Evolutionary conservation across 2,113 vertebrate species (phyloP).

Genomic region (Mus pahari): DNA sequence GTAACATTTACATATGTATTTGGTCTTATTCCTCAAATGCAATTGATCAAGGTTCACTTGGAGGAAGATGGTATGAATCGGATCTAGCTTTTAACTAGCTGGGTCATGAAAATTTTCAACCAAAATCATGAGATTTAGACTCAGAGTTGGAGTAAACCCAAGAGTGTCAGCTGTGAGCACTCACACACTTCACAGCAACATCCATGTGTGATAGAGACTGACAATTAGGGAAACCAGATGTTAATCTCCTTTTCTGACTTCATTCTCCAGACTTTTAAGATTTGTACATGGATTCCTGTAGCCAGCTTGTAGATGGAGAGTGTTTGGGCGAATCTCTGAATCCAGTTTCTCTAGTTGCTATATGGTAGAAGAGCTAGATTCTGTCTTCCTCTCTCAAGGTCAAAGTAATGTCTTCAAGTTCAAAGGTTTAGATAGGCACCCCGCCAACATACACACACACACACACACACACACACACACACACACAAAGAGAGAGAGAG

Average conservation of each 20-base stretch:
- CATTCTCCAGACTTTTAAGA: neutral
- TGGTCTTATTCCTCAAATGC: slow-evolving; percentile 34
- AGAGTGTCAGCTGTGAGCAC: neutral
- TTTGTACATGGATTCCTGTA: neutral
- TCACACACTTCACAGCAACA: no score
- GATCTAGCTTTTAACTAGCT: neutral
- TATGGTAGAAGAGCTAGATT: neutral
- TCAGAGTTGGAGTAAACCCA: neutral
- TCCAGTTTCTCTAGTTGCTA: neutral
- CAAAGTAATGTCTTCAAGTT: neutral
- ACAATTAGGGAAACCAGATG: neutral
- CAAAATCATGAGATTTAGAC: neutral
- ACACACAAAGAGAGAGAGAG: no score
- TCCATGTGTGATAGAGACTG: rapidly evolving
- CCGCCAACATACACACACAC: no score
- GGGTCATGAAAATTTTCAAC: neutral
- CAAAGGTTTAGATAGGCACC: neutral
- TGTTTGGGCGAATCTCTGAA: neutral
- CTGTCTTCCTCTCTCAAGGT: neutral
- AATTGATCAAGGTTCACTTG: neutral
- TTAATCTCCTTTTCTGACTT: slow-evolving; percentile 2
- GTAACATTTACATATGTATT: neutral
- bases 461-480: no score
- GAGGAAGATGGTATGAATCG: neutral
- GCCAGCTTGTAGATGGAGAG: neutral